These are phyloP conservation scores for Drosophila multiciliata DNA, from an alignment of 2,888 invertebrate genomes.

Conservation along the genomic window DNA sequence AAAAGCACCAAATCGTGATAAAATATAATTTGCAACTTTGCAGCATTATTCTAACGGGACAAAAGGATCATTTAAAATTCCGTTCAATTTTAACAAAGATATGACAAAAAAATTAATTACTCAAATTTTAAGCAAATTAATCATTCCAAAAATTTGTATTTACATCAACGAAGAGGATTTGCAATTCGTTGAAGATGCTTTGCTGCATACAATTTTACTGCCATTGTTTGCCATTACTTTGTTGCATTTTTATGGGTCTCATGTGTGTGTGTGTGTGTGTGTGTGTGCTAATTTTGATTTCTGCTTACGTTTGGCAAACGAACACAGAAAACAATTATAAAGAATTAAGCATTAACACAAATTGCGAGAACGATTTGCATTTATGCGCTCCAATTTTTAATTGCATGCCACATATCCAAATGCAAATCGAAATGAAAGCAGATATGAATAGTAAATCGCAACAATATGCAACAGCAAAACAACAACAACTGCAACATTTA, in stretches of 20 bases:
- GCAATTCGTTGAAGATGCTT: neutral
- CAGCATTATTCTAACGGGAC: neutral
- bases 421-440: slow-evolving; percentile 20
- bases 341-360: slow-evolving; percentile 72
- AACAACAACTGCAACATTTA: slow-evolving; percentile 14
- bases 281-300: slow-evolving; percentile 48
- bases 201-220: neutral
- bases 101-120: neutral
- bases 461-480: slow-evolving; percentile 26
- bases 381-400: slow-evolving; percentile 58
- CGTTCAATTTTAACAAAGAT: neutral
- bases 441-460: neutral
- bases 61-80: neutral
- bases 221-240: slow-evolving; percentile 40
- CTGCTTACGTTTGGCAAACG: slow-evolving; percentile 45
- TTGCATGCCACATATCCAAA: slow-evolving; percentile 62
- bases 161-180: slow-evolving; percentile 25
- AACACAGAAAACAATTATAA: slow-evolving; percentile 59
- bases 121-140: neutral
- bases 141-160: neutral
- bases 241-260: slow-evolving; percentile 47
- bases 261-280: slow-evolving; percentile 12
- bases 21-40: neutral
- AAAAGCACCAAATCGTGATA: no score
- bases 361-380: slow-evolving; percentile 54